phyloP scores from a whole-genome alignment of 2,113 vertebrate genomes.

The Irena cyanogastra region DNA sequence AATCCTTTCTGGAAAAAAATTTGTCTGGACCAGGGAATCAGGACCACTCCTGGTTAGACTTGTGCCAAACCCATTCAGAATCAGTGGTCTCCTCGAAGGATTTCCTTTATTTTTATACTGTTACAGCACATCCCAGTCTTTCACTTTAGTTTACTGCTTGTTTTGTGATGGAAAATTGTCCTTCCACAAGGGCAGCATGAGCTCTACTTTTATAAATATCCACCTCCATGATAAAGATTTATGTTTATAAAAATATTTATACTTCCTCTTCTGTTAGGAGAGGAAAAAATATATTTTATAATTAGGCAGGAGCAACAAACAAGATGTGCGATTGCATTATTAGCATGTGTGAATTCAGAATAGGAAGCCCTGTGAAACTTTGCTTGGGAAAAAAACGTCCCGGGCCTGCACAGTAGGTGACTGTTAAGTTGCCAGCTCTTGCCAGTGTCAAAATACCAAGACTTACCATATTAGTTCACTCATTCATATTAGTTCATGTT shows the following conservation, averaged over 20 bases:
- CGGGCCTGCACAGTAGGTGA: constrained; percentile 14
- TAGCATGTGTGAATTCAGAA: constrained; percentile 48
- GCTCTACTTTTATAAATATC: not conserved
- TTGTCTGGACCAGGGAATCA: not conserved
- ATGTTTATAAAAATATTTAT: not conserved
- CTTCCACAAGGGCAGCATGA: not conserved
- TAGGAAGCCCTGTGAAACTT: constrained; percentile 27
- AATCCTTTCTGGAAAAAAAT: not conserved
- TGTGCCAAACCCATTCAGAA: not conserved
- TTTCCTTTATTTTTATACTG: not conserved
- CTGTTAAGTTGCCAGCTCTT: constrained; percentile 43
- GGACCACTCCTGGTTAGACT: not conserved
- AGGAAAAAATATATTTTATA: constrained; percentile 23
- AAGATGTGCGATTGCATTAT: not conserved
- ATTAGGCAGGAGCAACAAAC: constrained; percentile 6
- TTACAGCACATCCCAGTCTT: not conserved
- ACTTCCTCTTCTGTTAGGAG: not conserved
- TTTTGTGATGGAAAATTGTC: not conserved
- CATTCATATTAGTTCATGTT: no score
- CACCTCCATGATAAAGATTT: not conserved
- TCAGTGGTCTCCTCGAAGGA: not conserved
- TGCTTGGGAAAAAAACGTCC: not conserved
- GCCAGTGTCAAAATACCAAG: not conserved
- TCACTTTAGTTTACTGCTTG: not conserved
- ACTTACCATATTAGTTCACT: not conserved